These are phyloP conservation scores for Hippolais icterina DNA, from an alignment of 2,113 vertebrate species.

Conservation along the genomic window DNA sequence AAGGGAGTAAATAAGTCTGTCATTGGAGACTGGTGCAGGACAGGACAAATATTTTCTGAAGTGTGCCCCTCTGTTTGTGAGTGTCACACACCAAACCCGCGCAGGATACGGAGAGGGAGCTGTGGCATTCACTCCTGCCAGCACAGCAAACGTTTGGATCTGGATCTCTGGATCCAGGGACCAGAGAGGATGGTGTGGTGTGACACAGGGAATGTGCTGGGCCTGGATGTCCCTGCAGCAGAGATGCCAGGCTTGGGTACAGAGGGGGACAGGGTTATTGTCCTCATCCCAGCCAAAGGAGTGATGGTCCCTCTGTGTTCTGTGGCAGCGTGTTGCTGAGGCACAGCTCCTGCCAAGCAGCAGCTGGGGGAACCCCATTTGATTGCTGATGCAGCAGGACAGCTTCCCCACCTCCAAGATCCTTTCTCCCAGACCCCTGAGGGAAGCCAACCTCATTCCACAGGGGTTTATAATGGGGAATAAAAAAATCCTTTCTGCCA, in stretches of 20 bases:
- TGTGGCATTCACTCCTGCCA: background rate
- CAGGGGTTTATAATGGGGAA: rapidly evolving
- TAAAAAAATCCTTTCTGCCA: background rate
- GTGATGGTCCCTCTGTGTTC: background rate
- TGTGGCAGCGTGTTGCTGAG: background rate
- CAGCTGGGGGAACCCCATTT: background rate
- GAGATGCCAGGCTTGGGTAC: rapidly evolving
- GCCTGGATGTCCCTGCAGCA: rapidly evolving
- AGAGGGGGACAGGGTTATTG: rapidly evolving
- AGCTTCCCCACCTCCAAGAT: background rate
- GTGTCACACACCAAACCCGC: rapidly evolving
- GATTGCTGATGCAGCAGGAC: background rate
- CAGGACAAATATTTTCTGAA: background rate
- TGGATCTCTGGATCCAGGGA: background rate
- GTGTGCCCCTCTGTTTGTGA: rapidly evolving
- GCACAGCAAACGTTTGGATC: background rate
- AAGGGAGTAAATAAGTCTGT: background rate
- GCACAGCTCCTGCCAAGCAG: background rate
- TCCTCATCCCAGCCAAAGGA: background rate
- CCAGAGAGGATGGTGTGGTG: rapidly evolving
- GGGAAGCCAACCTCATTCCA: background rate
- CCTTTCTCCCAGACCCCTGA: background rate
- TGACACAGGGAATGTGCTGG: rapidly evolving
- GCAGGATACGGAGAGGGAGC: background rate
- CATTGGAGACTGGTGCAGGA: background rate